A percentile compares a stretch with the other conserved stretches of the same genome.
Evolutionary conservation across 2,888 invertebrate genomes (phyloP).

Genomic region (Stomorhina lunata): DNA sequence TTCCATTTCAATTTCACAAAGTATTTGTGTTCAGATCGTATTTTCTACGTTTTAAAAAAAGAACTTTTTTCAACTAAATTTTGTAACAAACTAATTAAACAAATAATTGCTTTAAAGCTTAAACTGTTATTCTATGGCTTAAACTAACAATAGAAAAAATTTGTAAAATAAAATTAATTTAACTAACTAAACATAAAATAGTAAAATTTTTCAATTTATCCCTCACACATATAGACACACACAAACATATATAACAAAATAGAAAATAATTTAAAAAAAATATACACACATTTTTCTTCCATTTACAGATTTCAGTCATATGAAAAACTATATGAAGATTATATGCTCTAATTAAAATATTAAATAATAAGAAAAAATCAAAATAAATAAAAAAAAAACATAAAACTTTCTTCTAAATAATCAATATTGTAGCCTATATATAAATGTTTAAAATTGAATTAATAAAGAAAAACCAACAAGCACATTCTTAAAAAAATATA

Average conservation of each 20-base stretch:
- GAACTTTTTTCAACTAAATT: not conserved
- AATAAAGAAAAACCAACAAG: not conserved
- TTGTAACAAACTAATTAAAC: not conserved
- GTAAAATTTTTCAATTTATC: constrained; percentile 19
- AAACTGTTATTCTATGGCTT: no score
- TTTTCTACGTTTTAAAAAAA: no score
- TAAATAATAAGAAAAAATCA: constrained; percentile 7
- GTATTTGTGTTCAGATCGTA: no score
- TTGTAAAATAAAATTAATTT: not conserved
- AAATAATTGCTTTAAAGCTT: not conserved
- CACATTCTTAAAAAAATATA: constrained; percentile 37
- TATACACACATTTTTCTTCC: constrained; percentile 67
- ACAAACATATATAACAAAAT: no score
- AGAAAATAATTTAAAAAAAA: constrained; percentile 4
- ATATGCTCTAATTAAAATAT: constrained; percentile 70
- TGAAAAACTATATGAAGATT: constrained; percentile 75
- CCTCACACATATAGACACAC: not conserved
- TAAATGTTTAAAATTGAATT: constrained; percentile 31
- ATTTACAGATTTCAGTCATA: constrained; percentile 76
- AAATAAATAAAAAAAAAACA: constrained; percentile 1
- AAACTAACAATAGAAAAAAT: constrained; percentile 2
- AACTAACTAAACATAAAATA: constrained; percentile 12
- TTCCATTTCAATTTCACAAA: no score
- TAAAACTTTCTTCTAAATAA: constrained; percentile 16
- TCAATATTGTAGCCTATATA: no score